Base-by-base conservation (phyloP, 2,113 vertebrate species). In the Channa maculata region DNA sequence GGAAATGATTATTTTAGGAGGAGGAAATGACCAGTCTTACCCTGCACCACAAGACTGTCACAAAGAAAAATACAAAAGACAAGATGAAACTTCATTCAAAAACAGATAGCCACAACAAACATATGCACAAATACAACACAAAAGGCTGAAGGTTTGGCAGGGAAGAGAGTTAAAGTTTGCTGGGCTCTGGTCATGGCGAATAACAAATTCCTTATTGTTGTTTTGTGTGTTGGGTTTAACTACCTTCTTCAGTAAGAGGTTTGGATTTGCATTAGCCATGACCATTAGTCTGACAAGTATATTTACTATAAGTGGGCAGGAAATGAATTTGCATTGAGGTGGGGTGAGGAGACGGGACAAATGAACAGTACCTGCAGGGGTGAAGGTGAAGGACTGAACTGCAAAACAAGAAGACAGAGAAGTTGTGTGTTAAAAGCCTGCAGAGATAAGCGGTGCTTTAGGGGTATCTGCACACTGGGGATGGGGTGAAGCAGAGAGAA, bases 351-450 rank as follows among this genome's bases (percentile, higher is more conserved):
- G 92, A 95, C 92, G 75, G 91, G 94, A 94, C 92, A 95, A 95
- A 96, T 94, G 94, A 94, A 96, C 94, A 96, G 91, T 96, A 96
- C 95, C 95, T 96, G 95, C 94, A 95, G 94, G 94, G 91, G 94
- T 96, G 95, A 97, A 97, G 93, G 96, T 95, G 94, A 96, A 97
- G 93, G 94, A 95, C 92, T 95, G 95, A 90, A 96, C 94, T 96
- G 94, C 91, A 97, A 97, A 96, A 96, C 93, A 96, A 96, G 94
- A 97, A 96, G 95, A 94, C 92, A 97, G 94, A 95, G 88, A 95
- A 93, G 94, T 92, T 79, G 87, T 88, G 94, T 86, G 93, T 95
- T 94, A 95, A 93, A 88, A 93, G 91, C 92, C 87, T 92, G 92
- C 80, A 84, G 89, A 79, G 86, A 74, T 70, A 75, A 83, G 87